These are phyloP conservation scores for Felis catus DNA, from an alignment of 2,113 vertebrate genomes.

Conservation along the genomic window F.catus_Fca126_mat1.0 CM031417.1:110881001-110881500, in stretches of 20 bases:
- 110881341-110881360: too few relatives aligned
- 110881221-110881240: neutral
- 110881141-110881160: neutral
- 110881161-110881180: neutral
- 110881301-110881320: neutral
- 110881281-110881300: neutral
- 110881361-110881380: too few relatives aligned
- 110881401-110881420: too few relatives aligned
- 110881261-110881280: neutral
- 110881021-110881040: neutral
- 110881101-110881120: neutral
- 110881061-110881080: neutral
- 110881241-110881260: neutral
- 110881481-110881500: fast-evolving
- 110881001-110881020: neutral
- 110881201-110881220: neutral
- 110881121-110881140: neutral
- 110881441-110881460: too few relatives aligned
- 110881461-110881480: too few relatives aligned
- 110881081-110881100: neutral
- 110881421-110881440: too few relatives aligned
- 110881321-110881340: neutral
- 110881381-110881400: too few relatives aligned
- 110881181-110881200: neutral
- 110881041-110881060: neutral